Evolutionary conservation across 2,797 vertebrate species (phyloP).

Genomic region (Pipistrellus pygmaeus): DNA sequence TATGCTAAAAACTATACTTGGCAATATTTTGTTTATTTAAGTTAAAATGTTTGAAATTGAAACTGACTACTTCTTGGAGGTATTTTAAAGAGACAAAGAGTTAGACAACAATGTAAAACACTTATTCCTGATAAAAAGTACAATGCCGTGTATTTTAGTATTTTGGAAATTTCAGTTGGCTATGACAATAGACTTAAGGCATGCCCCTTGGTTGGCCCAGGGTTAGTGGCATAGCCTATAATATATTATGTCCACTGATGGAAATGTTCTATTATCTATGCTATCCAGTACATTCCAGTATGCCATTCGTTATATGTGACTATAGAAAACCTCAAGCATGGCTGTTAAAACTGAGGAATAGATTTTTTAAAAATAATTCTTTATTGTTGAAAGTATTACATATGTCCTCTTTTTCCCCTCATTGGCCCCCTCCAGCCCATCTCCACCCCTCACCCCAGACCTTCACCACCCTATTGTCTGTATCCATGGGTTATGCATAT

Average conservation of each 20-base stretch:
- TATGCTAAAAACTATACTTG: background rate
- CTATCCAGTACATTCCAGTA: background rate
- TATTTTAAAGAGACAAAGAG: constrained; percentile 39
- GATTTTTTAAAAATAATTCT: background rate
- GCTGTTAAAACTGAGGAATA: background rate
- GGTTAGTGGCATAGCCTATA: background rate
- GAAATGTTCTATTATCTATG: background rate
- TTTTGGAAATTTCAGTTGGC: background rate
- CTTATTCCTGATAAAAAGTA: background rate
- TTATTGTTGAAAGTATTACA: too few species aligned
- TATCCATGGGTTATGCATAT: too few species aligned
- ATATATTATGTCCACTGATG: background rate
- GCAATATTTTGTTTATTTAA: background rate
- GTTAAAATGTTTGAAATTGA: constrained; percentile 27
- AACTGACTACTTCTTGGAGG: background rate
- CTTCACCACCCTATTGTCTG: too few species aligned
- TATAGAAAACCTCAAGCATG: background rate
- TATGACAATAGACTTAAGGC: background rate
- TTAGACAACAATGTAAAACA: background rate
- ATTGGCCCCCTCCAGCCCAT: too few species aligned
- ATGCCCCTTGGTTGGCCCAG: background rate
- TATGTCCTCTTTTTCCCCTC: too few species aligned
- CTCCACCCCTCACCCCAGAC: too few species aligned
- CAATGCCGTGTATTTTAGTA: background rate
- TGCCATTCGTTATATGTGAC: background rate